Conservation (phyloP, 2,888 invertebrate species). For the Sympetrum striolatum region DNA sequence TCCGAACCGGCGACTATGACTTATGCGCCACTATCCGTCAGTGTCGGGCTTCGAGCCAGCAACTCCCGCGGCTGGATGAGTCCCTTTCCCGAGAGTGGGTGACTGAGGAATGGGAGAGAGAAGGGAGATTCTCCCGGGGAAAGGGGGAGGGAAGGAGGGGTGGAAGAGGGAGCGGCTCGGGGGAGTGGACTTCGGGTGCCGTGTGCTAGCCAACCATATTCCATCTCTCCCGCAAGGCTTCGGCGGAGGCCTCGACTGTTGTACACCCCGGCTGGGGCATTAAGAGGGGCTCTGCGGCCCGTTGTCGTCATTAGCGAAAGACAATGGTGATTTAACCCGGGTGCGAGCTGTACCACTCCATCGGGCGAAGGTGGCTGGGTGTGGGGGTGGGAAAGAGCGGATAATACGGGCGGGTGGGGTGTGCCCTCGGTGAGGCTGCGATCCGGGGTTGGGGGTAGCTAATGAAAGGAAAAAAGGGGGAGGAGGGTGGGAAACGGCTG, state of each 20-base stretch:
- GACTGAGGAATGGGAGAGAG: neutral
- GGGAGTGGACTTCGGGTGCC: neutral
- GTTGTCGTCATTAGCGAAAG: constrained; percentile 43
- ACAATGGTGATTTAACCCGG: constrained; percentile 43
- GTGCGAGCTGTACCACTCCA: constrained; percentile 32
- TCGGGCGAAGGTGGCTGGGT: neutral
- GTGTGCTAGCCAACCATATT: neutral
- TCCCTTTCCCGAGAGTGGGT: constrained; percentile 37
- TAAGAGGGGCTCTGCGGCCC: constrained; percentile 37
- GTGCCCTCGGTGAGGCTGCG: neutral
- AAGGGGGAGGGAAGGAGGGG: neutral
- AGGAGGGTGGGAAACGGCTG: neutral
- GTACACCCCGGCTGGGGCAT: constrained; percentile 35
- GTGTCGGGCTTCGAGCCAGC: constrained; percentile 42
- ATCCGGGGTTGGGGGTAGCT: neutral
- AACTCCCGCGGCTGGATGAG: constrained; percentile 40
- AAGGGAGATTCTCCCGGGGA: neutral
- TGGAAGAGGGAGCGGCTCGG: neutral
- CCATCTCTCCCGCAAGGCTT: constrained; percentile 26
- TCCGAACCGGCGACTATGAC: constrained; percentile 38
- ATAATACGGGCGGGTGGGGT: neutral
- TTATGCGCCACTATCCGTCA: constrained; percentile 39
- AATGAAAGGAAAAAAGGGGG: constrained; percentile 37
- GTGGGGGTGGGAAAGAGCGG: neutral
- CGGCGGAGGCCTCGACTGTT: constrained; percentile 22